Percentiles rank a stretch among this genome's conserved stretches.
These are phyloP conservation scores for Apoda limacodes DNA, from an alignment of 2,888 invertebrate species.

Conservation along the genomic window DNA sequence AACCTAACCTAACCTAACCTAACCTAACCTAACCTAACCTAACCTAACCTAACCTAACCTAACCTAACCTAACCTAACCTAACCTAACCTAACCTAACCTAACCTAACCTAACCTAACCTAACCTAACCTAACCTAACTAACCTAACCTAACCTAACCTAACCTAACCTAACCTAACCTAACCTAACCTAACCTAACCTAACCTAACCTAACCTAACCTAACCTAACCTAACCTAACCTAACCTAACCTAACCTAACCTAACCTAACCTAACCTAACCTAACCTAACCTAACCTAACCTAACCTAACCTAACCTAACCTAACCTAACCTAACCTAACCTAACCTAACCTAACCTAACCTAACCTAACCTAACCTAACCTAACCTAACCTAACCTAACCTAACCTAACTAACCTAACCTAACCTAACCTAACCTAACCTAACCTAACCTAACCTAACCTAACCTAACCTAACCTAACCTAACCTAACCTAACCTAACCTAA, in stretches of 20 bases:
- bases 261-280: constrained; percentile 13
- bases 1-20: constrained; percentile 10
- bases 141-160: constrained; percentile 16
- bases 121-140: constrained; percentile 16
- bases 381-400: constrained; percentile 15
- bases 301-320: constrained; percentile 15
- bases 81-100: constrained; percentile 10
- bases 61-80: constrained; percentile 9
- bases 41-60: constrained; percentile 10
- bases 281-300: constrained; percentile 8
- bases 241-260: constrained; percentile 13
- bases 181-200: constrained; percentile 16
- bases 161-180: constrained; percentile 15
- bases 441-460: constrained; percentile 14
- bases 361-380: constrained; percentile 12
- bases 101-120: constrained; percentile 17
- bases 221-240: constrained; percentile 12
- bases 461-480: constrained; percentile 12
- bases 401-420: constrained; percentile 14
- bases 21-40: constrained; percentile 10
- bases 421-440: constrained; percentile 14
- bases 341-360: constrained; percentile 15
- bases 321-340: constrained; percentile 15
- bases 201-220: constrained; percentile 13
- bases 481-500: constrained; percentile 14